Percentiles rank a stretch among this genome's conserved stretches.
Conservation (phyloP, 2,888 invertebrate species). For the Lithophane semibrunnea region DNA sequence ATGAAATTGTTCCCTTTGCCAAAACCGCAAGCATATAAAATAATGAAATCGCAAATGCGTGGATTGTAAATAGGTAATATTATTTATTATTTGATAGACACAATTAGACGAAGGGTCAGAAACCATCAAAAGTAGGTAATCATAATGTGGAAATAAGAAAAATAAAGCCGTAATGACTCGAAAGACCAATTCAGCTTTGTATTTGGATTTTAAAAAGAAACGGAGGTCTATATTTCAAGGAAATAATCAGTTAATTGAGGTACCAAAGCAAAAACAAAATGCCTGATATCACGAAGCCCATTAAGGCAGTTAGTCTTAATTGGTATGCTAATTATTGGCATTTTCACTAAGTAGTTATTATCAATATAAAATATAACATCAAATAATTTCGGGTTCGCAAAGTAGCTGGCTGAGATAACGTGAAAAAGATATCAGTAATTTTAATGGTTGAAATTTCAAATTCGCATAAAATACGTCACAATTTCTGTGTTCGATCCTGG, state of each 20-base stretch:
- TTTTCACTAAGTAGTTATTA: slow-evolving; percentile 18
- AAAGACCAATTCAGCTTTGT: not conserved
- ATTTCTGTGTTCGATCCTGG: not conserved
- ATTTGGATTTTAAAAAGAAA: not conserved
- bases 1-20: too few relatives aligned
- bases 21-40: too few relatives aligned
- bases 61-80: too few relatives aligned
- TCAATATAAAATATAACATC: slow-evolving; percentile 21
- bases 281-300: slow-evolving; percentile 17
- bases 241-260: slow-evolving; percentile 27
- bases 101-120: too few relatives aligned
- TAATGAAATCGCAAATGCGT: too few relatives aligned
- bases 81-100: too few relatives aligned
- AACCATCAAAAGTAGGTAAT: too few relatives aligned
- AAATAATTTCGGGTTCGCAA: slow-evolving; percentile 21
- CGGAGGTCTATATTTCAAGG: not conserved
- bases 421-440: not conserved
- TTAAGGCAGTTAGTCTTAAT: slow-evolving; percentile 29
- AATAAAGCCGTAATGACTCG: not conserved
- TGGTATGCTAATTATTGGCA: slow-evolving; percentile 28
- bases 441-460: not conserved
- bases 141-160: not conserved
- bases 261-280: slow-evolving; percentile 14
- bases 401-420: not conserved
- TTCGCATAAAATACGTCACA: not conserved